Conservation (phyloP, 1,140 invertebrate genomes). For the Yoshiicerus persimilis region DNA sequence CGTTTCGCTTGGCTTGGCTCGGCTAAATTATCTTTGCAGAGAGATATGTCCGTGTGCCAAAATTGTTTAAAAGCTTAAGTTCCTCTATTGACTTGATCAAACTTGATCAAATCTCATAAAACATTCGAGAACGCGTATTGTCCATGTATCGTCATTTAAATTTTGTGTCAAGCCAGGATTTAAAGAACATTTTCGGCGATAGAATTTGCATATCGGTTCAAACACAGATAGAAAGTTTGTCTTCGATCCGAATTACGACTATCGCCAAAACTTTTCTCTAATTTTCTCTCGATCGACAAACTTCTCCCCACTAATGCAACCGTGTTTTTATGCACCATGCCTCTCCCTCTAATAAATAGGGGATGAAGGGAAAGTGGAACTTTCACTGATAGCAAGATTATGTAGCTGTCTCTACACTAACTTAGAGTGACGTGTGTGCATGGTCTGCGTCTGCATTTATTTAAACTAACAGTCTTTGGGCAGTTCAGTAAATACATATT, state of each 20-base stretch:
- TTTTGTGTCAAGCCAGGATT: background rate
- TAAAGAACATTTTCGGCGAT: background rate
- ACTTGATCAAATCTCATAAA: conserved; percentile 11
- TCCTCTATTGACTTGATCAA: background rate
- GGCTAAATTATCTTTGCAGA: conserved; percentile 4
- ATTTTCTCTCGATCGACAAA: background rate
- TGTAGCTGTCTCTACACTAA: background rate
- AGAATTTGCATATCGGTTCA: background rate
- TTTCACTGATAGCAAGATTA: too few species aligned
- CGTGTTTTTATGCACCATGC: background rate
- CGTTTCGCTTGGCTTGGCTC: background rate
- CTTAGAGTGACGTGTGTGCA: background rate
- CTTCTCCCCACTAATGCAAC: background rate
- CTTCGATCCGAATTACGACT: background rate
- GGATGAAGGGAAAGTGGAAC: background rate
- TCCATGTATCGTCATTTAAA: conserved; percentile 4
- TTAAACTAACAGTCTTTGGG: background rate
- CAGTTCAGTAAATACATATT: background rate
- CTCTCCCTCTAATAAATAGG: background rate
- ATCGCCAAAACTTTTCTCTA: background rate
- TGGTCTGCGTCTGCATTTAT: background rate
- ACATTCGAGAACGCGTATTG: background rate
- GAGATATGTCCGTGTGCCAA: conserved; percentile 1
- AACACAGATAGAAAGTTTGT: background rate
- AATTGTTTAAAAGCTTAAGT: conserved; percentile 1